phyloP scores from a whole-genome alignment of 2,888 invertebrate genomes.

The Melangyna quadrimaculata region DNA sequence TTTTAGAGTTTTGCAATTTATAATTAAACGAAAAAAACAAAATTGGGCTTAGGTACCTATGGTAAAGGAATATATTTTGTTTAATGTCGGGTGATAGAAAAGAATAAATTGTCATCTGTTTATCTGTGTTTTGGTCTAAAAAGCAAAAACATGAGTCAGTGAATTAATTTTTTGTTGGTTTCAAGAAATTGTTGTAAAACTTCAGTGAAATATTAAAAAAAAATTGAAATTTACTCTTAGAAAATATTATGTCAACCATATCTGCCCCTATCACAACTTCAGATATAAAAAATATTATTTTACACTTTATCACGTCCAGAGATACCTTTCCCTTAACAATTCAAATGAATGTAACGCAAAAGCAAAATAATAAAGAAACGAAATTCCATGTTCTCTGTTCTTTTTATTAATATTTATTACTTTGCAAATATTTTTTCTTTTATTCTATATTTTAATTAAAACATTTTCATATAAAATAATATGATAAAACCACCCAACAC shows the following conservation, averaged over 20 bases:
- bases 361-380: background rate
- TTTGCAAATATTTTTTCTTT: background rate
- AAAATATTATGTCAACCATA: no score
- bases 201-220: no score
- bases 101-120: no score
- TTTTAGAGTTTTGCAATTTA: background rate
- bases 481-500: background rate
- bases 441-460: slow-evolving; percentile 5
- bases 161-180: no score
- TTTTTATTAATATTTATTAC: background rate
- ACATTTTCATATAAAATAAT: background rate
- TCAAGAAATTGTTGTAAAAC: no score
- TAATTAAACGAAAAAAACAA: background rate
- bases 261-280: no score
- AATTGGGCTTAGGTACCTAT: no score
- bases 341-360: background rate
- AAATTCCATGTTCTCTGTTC: background rate
- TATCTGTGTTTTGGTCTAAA: no score
- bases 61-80: background rate
- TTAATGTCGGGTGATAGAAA: background rate
- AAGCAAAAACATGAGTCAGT: no score
- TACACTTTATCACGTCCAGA: background rate
- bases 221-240: no score
- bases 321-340: background rate
- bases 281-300: no score